Evolutionary conservation across 2,888 invertebrate genomes (phyloP), one percentile per base, ranked within the genome.

Genomic region (Campopleginae sp.): DNA sequence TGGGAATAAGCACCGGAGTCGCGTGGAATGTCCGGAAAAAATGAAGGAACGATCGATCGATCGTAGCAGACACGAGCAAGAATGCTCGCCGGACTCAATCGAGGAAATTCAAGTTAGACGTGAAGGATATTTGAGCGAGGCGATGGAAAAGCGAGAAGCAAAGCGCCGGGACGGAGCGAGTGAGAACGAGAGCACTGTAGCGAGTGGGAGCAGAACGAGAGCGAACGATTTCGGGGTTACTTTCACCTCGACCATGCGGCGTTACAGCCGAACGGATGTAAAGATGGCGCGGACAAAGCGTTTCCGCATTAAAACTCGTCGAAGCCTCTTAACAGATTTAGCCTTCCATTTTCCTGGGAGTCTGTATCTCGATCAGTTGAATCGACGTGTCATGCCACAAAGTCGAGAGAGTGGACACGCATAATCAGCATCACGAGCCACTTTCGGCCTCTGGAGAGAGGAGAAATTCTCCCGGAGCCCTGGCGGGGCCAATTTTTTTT

Each of bases 211-310:
- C n/a, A n/a, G 54, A 74, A 44, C 44, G 51, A 51, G 42, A 71
- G 70, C 14, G 6, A 61, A 66, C 17, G 19, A 10, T n/a, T n/a
- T 71, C 42, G 38, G 51, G 12, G 44, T 65, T 68, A 79, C 85
- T 85, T 85, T 85, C 85, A 82, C 85, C 82, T 79, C 19, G 48
- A 38, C 31, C 27, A 65, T 70, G 70, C 58, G 63, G 54, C 80
- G 83, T 51, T 58, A 70, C 83, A 80, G 80, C 38, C 70, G 42
- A 38, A 61, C 77, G 61, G 79, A 80, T 72, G 80, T 44, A 54
- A 66, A 80, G 65, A 66, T 63, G 71, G 65, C 31, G 75, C 77
- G 31, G 68, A 12, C n/a, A 38, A 38, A 58, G 33, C 48, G 66
- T 80, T 82, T 76, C 76, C 71, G 82, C 42, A 46, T 76, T 82